These are phyloP conservation scores for Chloroclystis v-ata DNA, from an alignment of 2,888 invertebrate species.

Conservation along the genomic window DNA sequence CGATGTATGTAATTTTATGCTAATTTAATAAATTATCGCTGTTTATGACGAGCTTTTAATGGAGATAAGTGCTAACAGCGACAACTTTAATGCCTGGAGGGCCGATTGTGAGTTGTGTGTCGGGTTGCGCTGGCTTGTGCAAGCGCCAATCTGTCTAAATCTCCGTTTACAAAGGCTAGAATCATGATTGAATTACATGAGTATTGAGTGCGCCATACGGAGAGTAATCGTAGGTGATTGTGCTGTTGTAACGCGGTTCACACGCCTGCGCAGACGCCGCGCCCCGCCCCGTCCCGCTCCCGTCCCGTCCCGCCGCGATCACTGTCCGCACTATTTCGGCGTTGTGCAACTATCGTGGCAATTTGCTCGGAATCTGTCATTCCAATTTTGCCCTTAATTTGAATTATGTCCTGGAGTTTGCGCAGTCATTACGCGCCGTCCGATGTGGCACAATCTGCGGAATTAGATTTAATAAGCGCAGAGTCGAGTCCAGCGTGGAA, in stretches of 20 bases:
- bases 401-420: conserved; percentile 19
- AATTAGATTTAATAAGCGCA: conserved; percentile 18
- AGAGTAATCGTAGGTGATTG: conserved; percentile 43
- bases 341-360: conserved; percentile 22
- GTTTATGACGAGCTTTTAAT: conserved; percentile 25
- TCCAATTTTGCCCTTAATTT: conserved; percentile 19
- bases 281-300: background rate
- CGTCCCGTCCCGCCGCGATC: background rate
- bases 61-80: too few relatives aligned
- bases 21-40: conserved; percentile 22
- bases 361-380: conserved; percentile 24
- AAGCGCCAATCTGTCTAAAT: conserved; percentile 30
- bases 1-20: conserved; percentile 31
- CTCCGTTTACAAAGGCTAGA: conserved; percentile 28
- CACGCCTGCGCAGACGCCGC: conserved; percentile 25
- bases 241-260: conserved; percentile 36
- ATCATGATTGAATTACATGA: conserved; percentile 44
- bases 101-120: conserved; percentile 7
- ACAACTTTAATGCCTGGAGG: background rate
- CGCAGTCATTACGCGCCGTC: conserved; percentile 14
- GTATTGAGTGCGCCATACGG: conserved; percentile 41
- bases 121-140: conserved; percentile 25
- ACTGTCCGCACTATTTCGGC: background rate
- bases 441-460: conserved; percentile 13
- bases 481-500: conserved; percentile 11